A percentile compares a stretch with the other conserved stretches of the same genome.
These are phyloP conservation scores for Nymphalis io DNA, from an alignment of 1,140 invertebrate species.

Conservation along the genomic window DNA sequence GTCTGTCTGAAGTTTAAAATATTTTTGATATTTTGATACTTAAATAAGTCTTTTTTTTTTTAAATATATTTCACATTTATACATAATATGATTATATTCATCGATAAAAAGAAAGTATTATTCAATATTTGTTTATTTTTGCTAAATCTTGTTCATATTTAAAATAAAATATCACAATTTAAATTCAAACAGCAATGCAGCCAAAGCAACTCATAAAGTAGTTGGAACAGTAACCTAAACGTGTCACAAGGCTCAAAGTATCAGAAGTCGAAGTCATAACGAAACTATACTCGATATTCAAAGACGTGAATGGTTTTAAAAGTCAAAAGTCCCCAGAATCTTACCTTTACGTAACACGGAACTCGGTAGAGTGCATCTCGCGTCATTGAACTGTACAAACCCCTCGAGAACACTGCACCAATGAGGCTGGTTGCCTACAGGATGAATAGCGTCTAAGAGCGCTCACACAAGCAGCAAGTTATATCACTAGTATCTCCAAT, in stretches of 20 bases:
- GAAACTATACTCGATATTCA: conserved; percentile 5
- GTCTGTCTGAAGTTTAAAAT: no score
- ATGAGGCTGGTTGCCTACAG: conserved; percentile 11
- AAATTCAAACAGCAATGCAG: no score
- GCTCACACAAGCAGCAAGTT: background rate
- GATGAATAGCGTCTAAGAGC: conserved; percentile 11
- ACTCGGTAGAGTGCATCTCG: conserved; percentile 32
- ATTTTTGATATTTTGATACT: background rate
- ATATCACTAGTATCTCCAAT: conserved; percentile 4
- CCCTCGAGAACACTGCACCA: conserved; percentile 36
- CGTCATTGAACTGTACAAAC: conserved; percentile 39
- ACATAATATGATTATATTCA: background rate
- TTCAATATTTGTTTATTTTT: no score
- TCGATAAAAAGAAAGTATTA: no score
- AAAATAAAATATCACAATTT: no score
- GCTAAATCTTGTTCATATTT: no score
- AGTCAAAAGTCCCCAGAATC: conserved; percentile 29
- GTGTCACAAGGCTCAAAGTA: conserved; percentile 1
- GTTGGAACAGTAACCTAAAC: background rate
- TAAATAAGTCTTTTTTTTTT: background rate
- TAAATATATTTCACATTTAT: background rate
- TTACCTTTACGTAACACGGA: conserved; percentile 34
- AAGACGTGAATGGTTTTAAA: conserved; percentile 28
- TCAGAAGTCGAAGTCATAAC: conserved; percentile 6
- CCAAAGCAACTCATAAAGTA: background rate